Evolutionary conservation across 2,888 invertebrate species (phyloP), one percentile per base, ranked within the genome.

Genomic region (Parthenolecanium corni): DNA sequence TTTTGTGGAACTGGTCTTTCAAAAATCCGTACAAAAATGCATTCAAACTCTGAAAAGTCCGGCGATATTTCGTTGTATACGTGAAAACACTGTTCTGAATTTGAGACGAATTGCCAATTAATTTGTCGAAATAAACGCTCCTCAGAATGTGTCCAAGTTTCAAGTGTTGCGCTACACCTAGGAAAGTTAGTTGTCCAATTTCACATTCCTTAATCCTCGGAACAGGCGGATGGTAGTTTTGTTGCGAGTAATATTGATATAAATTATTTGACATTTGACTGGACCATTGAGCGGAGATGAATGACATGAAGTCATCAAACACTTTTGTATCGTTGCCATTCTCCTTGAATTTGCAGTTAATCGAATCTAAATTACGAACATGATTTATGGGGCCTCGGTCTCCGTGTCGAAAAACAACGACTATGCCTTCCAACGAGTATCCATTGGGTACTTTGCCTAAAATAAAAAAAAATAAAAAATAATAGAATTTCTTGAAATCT

Each of bases 11-110:
- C 4, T 67, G 64, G 46, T 71, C 67, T 2, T 84, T 82, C 40
- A 89, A 75, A 66, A 90, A 79, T 0, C 84, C 81, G 71, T 82
- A 87, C 2, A 89, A 73, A 68, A 90, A 78, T 0, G 89, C 89
- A 68, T 90, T 77, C 0, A 89, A 85, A 69, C 93, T 93, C 75
- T 94, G 94, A 71, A 89, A 90, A 18, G 95, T 95, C 69, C 96
- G 80, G 1, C 91, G 75, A 72, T 90, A 92, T 46, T 86, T 80
- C 0, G 94, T 93, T 68, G 89, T 88, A 72, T 84, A 85, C 4
- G 86, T 79, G 14, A 84, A 71, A 36, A 86, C 76, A 66, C 84
- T 85, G 24, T 68, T 68, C 71, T 75, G 70, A 3, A 74, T 74
- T 66, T 76, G 68, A 68, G 75, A 75, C 62, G 11, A 57, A 70